phyloP scores from a whole-genome alignment of 2,888 invertebrate species.

The Eurois occulta region DNA sequence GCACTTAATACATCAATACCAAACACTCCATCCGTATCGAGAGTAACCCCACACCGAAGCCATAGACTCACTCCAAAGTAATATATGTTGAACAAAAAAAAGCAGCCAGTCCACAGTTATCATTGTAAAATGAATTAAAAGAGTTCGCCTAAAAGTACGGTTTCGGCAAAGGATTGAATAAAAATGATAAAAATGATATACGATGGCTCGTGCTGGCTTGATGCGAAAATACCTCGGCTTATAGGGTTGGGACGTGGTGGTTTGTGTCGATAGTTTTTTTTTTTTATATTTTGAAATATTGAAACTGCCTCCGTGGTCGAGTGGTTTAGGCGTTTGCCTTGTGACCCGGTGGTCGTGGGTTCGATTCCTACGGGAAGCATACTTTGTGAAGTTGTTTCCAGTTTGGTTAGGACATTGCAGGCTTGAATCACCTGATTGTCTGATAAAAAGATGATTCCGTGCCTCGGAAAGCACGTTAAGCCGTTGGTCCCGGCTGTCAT shows the following conservation, averaged over 20 bases:
- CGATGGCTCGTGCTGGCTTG: slow-evolving; percentile 73
- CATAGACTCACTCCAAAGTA: slow-evolving; percentile 65
- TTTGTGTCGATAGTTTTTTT: slow-evolving; percentile 48
- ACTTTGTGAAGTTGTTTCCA: no score
- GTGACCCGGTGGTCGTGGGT: no score
- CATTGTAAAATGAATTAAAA: slow-evolving; percentile 89
- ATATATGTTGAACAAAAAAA: slow-evolving; percentile 69
- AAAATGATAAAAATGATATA: slow-evolving; percentile 88
- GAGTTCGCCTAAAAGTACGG: slow-evolving; percentile 80
- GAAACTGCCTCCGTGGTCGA: no score
- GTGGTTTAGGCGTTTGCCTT: no score
- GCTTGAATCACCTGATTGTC: no score
- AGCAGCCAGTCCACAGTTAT: slow-evolving; percentile 77
- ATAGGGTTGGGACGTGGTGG: slow-evolving; percentile 44
- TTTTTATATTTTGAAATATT: neutral
- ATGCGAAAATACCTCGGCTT: slow-evolving; percentile 72
- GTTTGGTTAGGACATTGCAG: no score
- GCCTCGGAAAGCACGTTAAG: no score
- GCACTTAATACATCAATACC: slow-evolving; percentile 1
- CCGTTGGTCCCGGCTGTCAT: no score
- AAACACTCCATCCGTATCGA: slow-evolving; percentile 23
- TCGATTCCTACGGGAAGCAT: no score
- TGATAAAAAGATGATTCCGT: no score
- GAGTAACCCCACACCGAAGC: slow-evolving; percentile 47
- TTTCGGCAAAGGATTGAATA: slow-evolving; percentile 89